phyloP scores from a whole-genome alignment of 2,113 vertebrate species.

The Noturus placidus region DNA sequence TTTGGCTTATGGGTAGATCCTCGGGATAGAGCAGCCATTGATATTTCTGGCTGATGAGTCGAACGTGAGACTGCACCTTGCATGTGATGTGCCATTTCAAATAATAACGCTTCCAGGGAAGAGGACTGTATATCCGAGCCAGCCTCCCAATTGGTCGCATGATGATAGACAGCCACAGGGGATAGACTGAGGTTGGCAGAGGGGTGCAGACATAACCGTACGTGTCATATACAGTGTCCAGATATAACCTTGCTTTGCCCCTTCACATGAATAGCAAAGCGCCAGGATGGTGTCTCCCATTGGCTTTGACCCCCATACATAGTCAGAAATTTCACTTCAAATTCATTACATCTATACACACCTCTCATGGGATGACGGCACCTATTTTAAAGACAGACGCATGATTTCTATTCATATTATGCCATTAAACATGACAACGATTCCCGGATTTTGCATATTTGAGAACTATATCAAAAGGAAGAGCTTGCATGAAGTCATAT shows the following conservation, averaged over 20 bases:
- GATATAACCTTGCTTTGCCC: slow-evolving; percentile 35
- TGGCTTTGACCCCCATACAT: slow-evolving; percentile 15
- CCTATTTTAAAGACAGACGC: neutral
- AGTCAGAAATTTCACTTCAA: slow-evolving; percentile 1
- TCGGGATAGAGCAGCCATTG: slow-evolving; percentile 20
- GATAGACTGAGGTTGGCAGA: slow-evolving; percentile 14
- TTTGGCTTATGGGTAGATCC: slow-evolving; percentile 31
- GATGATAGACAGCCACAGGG: slow-evolving; percentile 52
- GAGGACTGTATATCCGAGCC: neutral
- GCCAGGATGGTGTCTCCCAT: slow-evolving; percentile 36
- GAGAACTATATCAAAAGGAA: neutral
- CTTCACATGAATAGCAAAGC: slow-evolving; percentile 31
- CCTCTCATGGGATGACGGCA: slow-evolving; percentile 8
- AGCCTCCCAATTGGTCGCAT: slow-evolving; percentile 29
- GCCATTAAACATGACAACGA: neutral
- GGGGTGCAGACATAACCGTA: slow-evolving; percentile 13
- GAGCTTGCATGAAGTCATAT: neutral
- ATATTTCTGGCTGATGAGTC: slow-evolving; percentile 41
- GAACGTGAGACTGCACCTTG: slow-evolving; percentile 2
- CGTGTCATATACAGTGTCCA: slow-evolving; percentile 34
- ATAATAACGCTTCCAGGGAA: slow-evolving; percentile 38
- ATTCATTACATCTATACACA: slow-evolving; percentile 13
- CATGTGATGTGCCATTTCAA: slow-evolving; percentile 35
- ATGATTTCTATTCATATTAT: neutral
- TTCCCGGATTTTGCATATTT: neutral